These are phyloP conservation scores for Muscicapa adusta DNA, from an alignment of 2,113 vertebrate genomes.

Conservation along the genomic window DNA sequence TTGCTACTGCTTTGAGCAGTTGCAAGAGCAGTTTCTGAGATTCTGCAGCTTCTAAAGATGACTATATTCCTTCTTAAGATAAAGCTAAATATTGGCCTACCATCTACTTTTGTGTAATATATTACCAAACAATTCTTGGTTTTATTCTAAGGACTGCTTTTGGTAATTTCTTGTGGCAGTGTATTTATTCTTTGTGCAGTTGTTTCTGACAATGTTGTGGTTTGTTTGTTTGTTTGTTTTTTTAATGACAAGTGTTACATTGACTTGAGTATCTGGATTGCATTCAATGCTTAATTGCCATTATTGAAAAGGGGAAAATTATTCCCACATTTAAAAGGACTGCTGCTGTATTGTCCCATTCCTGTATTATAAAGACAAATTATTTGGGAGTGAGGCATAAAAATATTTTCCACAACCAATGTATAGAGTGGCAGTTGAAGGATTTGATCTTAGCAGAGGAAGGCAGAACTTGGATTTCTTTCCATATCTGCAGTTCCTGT, in stretches of 20 bases:
- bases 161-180: background rate
- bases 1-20: background rate
- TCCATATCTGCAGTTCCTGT: rapidly evolving
- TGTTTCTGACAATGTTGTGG: background rate
- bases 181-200: background rate
- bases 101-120: background rate
- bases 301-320: background rate
- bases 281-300: background rate
- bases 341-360: background rate
- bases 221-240: background rate
- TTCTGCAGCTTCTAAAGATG: background rate
- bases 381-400: background rate
- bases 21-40: background rate
- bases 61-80: background rate
- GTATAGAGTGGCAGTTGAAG: background rate
- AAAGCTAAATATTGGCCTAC: background rate
- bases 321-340: background rate
- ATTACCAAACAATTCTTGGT: background rate
- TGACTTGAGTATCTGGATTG: background rate
- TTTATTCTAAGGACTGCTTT: background rate
- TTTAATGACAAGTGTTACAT: background rate
- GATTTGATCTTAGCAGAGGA: background rate
- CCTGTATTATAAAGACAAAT: background rate
- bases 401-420: background rate
- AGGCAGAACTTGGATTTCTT: background rate